Percentiles rank a stretch among this genome's conserved stretches.
Conservation (phyloP, 2,888 invertebrate species). For the Smittia aterrima region DNA sequence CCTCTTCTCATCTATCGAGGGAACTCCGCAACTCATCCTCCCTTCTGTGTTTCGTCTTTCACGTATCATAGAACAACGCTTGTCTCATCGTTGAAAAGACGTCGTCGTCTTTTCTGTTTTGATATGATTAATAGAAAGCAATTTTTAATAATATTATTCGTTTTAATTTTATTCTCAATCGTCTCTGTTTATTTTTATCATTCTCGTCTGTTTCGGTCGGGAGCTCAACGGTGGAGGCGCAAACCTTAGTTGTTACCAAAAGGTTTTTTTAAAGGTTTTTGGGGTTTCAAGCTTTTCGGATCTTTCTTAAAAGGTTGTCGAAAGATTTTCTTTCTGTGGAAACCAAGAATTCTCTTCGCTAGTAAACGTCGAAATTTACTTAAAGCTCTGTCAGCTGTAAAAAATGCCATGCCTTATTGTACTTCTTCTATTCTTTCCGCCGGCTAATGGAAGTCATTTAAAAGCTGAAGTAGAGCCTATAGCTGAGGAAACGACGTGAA, state of each 20-base stretch:
- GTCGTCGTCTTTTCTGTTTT: not conserved
- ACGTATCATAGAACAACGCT: constrained; percentile 24
- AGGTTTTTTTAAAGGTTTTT: no score
- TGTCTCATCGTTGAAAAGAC: not conserved
- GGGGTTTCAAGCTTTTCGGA: not conserved
- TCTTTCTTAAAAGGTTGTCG: not conserved
- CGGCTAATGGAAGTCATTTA: constrained; percentile 26
- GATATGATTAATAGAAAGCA: constrained; percentile 34
- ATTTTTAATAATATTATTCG: constrained; percentile 34
- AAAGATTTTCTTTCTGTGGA: not conserved
- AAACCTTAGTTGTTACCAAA: not conserved
- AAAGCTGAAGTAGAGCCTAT: not conserved
- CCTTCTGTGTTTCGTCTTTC: not conserved
- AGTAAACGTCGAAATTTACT: not conserved
- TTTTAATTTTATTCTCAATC: constrained; percentile 34
- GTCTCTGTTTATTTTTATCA: constrained; percentile 20
- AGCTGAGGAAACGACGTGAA: not conserved
- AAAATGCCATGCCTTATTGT: constrained; percentile 27
- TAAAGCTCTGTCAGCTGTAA: not conserved
- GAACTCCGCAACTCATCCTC: not conserved
- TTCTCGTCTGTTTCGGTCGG: constrained; percentile 16
- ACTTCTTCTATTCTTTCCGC: not conserved
- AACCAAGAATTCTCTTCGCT: not conserved
- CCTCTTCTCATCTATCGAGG: not conserved
- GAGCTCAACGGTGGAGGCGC: not conserved